Percentiles rank a stretch among this genome's conserved stretches.
Conservation (phyloP, 2,888 invertebrate genomes). For the Orthonychiurus folsomi region DNA sequence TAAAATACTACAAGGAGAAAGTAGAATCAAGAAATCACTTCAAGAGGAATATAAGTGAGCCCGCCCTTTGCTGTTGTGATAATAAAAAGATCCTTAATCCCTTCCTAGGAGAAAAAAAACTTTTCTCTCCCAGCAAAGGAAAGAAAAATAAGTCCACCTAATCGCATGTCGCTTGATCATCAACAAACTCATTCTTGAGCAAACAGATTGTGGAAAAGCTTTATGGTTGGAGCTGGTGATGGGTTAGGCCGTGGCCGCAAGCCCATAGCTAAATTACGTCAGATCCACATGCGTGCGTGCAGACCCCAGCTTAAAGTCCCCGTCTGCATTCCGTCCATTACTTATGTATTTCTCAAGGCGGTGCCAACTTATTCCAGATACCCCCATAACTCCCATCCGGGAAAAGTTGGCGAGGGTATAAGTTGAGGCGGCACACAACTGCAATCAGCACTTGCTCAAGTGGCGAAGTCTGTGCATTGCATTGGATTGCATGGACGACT, state of each 20-base stretch:
- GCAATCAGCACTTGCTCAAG: neutral
- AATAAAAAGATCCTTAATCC: no score
- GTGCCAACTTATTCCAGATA: neutral
- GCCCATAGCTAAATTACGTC: neutral
- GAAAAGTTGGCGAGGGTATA: neutral
- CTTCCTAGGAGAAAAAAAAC: no score
- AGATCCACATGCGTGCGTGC: neutral
- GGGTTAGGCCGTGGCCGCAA: neutral
- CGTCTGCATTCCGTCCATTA: neutral
- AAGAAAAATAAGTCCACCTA: neutral
- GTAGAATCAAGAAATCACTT: no score
- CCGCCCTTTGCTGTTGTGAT: no score
- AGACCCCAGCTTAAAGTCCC: neutral
- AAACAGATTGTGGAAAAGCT: neutral
- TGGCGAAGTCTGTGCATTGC: no score
- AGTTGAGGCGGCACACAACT: neutral
- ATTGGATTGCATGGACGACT: no score
- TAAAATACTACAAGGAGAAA: no score
- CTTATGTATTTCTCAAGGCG: neutral
- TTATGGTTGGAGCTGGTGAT: neutral
- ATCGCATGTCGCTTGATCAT: neutral
- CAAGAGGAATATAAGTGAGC: no score
- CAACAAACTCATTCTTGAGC: neutral
- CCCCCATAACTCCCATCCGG: neutral
- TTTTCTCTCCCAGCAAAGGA: no score